Conservation (phyloP, 2,797 vertebrate species). For the Bufotes viridis region DNA sequence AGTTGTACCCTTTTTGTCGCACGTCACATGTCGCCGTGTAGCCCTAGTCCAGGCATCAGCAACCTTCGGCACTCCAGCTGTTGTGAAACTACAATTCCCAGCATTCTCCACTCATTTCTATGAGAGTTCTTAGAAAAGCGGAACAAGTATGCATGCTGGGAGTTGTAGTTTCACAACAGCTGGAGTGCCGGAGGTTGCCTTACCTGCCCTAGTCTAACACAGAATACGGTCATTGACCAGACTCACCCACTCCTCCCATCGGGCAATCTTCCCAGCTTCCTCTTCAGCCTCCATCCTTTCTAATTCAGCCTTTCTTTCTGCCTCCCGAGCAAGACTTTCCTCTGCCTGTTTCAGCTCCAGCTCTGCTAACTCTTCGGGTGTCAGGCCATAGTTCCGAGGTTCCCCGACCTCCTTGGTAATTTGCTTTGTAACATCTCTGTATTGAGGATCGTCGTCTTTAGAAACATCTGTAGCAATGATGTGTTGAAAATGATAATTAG, state of each 20-base stretch:
- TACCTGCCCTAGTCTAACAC: too few relatives aligned
- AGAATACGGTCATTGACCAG: background rate
- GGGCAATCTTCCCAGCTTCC: slow-evolving; percentile 72
- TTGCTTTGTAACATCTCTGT: slow-evolving; percentile 75
- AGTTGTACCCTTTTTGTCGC: too few relatives aligned
- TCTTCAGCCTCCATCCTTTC: slow-evolving; percentile 78
- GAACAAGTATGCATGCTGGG: too few relatives aligned
- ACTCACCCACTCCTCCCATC: slow-evolving; percentile 90
- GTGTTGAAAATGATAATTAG: background rate
- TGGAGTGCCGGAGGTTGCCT: too few relatives aligned
- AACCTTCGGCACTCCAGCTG: too few relatives aligned
- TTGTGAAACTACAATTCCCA: too few relatives aligned
- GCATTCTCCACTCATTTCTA: too few relatives aligned
- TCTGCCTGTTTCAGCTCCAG: slow-evolving; percentile 74
- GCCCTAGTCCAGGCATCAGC: too few relatives aligned
- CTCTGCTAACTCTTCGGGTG: slow-evolving; percentile 77
- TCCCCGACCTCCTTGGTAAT: slow-evolving; percentile 80
- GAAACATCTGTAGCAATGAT: slow-evolving; percentile 74
- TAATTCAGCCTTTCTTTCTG: slow-evolving; percentile 69
- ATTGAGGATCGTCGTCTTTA: slow-evolving; percentile 75
- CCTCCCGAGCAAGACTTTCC: slow-evolving; percentile 74
- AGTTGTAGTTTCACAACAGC: too few relatives aligned
- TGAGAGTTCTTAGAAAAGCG: too few relatives aligned
- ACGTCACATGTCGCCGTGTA: too few relatives aligned
- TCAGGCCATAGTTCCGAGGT: slow-evolving; percentile 82